Evolutionary conservation across 2,113 vertebrate species (phyloP), one percentile per base, ranked within the genome.

Genomic region (Ictidomys tridecemlineatus): DNA sequence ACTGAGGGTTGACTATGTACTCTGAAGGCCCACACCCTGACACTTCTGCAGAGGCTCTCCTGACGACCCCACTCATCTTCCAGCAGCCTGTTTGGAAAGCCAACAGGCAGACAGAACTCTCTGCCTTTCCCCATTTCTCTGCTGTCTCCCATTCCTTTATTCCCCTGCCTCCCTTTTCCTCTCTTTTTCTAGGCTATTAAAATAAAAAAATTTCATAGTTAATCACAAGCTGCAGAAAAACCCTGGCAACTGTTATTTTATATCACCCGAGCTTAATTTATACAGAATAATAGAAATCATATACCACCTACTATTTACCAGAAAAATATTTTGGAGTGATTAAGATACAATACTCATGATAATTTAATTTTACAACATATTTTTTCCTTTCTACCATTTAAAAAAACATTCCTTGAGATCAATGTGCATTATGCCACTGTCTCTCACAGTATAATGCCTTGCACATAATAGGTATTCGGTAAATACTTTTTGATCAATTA

Each of bases 401-500:
- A 39, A 83, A 61, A 61, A 83, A 74, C 12, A 26, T 65, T 65
- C 16, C 86, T 34, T 12, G 24, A 85, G 17, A 13, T 18, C 24
- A 92, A 39, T 18, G 8, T 28, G 30, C 17, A 7, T 84, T 84
- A 48, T 84, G 85, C 32, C 42, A 63, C 12, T 69, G 3, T 51
- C 7, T 89, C n/a, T 92, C 20, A 67, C 17, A 42, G 51, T 8
- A 34, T 5, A 76, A 53, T 67, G 4, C 10, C 70, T 56, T 45
- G 48, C 17, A 32, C 34, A 53, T 28, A 78, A 18, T 65, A 76
- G 42, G 24, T 80, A 65, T 30, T n/a, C 0, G 37, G 32, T 67
- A 85, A 73, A 58, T 80, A 34, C 24, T 67, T 85, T 95, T 95
- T 84, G 67, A 69, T 61, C 42, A 69, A 8, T 94, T 89, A 91